Conservation (phyloP, 2,888 invertebrate species). For the Scelioninae gen. 2 region DNA sequence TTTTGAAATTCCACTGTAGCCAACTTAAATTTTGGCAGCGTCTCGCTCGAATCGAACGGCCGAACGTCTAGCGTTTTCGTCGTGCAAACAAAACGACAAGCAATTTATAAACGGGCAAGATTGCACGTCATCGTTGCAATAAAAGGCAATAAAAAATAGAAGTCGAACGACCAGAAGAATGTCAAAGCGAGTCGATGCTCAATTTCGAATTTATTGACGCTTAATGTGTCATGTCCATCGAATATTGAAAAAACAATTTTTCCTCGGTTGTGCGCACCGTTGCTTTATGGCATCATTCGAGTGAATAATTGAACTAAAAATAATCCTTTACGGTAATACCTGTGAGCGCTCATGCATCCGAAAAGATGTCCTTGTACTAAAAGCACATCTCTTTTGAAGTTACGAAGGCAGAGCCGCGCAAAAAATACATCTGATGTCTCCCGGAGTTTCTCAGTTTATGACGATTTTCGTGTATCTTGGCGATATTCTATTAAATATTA, state of each 20-base stretch:
- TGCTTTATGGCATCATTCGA: slow-evolving; percentile 71
- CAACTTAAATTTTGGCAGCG: too few species aligned
- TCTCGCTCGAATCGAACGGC: too few species aligned
- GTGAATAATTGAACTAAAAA: slow-evolving; percentile 74
- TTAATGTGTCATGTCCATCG: slow-evolving; percentile 54
- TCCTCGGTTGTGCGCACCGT: slow-evolving; percentile 44
- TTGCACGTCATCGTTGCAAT: slow-evolving; percentile 27
- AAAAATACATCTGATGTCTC: slow-evolving; percentile 16
- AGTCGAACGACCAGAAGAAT: slow-evolving; percentile 33
- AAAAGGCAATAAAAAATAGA: slow-evolving; percentile 33
- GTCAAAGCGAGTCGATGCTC: slow-evolving; percentile 49
- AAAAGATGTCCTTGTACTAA: slow-evolving; percentile 63
- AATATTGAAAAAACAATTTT: slow-evolving; percentile 49
- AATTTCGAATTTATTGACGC: slow-evolving; percentile 55
- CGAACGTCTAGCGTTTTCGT: too few species aligned
- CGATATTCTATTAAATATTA: too few species aligned
- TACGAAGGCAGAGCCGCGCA: slow-evolving; percentile 27
- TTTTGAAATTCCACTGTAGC: too few species aligned
- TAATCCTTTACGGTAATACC: slow-evolving; percentile 71
- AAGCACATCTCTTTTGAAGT: slow-evolving; percentile 57
- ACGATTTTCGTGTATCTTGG: too few species aligned
- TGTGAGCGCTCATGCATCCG: slow-evolving; percentile 57
- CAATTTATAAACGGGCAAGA: slow-evolving; percentile 21
- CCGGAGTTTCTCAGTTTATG: neutral
- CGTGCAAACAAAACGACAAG: too few species aligned